Conservation (phyloP, 2,797 vertebrate species). For the Micromesistius poutassou region DNA sequence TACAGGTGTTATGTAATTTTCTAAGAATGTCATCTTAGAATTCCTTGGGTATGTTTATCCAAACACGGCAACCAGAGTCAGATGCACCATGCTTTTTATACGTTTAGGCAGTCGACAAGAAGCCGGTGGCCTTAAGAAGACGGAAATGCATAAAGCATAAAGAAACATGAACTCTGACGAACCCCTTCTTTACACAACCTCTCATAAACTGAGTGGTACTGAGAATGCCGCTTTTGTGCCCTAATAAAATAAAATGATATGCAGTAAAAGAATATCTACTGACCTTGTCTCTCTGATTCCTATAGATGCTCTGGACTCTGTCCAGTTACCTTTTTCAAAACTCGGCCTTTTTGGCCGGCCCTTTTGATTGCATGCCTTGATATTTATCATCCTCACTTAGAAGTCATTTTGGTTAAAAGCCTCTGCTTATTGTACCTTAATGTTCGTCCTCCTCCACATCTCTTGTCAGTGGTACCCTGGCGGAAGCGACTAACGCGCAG, state of each 20-base stretch:
- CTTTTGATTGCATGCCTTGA: background rate
- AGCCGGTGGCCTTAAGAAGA: background rate
- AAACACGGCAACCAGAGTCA: background rate
- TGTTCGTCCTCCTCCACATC: too few relatives aligned
- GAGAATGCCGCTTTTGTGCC: background rate
- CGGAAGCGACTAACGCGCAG: too few relatives aligned
- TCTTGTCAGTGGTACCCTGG: too few relatives aligned
- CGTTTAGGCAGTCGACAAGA: too few relatives aligned
- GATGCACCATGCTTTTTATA: too few relatives aligned
- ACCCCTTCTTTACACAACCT: background rate
- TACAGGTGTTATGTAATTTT: background rate
- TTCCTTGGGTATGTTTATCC: background rate
- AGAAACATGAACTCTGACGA: background rate
- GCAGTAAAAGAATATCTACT: background rate
- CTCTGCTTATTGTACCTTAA: background rate
- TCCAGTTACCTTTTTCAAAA: background rate
- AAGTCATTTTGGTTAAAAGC: background rate
- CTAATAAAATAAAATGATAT: background rate
- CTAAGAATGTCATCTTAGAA: conserved; percentile 23
- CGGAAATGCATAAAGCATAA: background rate
- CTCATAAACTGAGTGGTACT: background rate
- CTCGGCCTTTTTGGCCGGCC: background rate
- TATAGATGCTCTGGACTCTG: background rate
- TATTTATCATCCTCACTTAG: background rate
- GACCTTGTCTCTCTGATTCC: background rate